Base-by-base conservation (phyloP, 2,888 invertebrate genomes). In the Ornithoptera priamus region DNA sequence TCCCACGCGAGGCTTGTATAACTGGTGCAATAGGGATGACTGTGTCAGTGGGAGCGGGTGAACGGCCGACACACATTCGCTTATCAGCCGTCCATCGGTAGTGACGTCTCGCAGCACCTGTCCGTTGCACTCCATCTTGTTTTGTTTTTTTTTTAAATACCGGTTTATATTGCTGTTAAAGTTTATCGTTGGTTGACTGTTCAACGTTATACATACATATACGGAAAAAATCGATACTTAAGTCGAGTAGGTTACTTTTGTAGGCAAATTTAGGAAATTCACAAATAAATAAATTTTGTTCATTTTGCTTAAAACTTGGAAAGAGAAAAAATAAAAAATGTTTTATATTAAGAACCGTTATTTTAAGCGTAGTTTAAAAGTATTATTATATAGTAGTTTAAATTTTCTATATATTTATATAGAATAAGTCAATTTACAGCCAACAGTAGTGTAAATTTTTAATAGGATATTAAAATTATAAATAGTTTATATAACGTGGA, bases 51-150 rank as follows among this genome's bases (percentile, higher is more conserved):
- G 88, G 87, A 80, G 86, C 88, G 85, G 92, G 90, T 92, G 88
- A 91, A 91, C 83, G 92, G 82, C 89, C 91, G 89, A 82, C 90
- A 89, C 82, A 92, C 88, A 90, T 92, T 90, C 82, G 82, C 85
- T 90, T 91, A 92, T 92, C 90, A 92, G 80, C 82, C 78, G 82
- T 77, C 80, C 82, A 82, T 85, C 88, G 85, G 86, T 86, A 85
- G 85, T 86, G 85, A 86, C 85, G 88, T 80, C 75, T 80, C 79
- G 78, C 78, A 75, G 75, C 88, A 89, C 87, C 87, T 90, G 87
- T 85, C 84, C 83, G 82, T 86, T 81, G 78, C 76, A 67, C 73
- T 70, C 61, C 59, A 56, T 50, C 62, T 58, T 63, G 73, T 75
- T 75, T 58, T 63, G 73, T 75, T 74, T 72, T 69, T 36, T 56